Percentiles rank a stretch among this genome's conserved stretches.
These are phyloP conservation scores for Gambelia wislizenii DNA, from an alignment of 2,797 vertebrate genomes.

Conservation along the genomic window DNA sequence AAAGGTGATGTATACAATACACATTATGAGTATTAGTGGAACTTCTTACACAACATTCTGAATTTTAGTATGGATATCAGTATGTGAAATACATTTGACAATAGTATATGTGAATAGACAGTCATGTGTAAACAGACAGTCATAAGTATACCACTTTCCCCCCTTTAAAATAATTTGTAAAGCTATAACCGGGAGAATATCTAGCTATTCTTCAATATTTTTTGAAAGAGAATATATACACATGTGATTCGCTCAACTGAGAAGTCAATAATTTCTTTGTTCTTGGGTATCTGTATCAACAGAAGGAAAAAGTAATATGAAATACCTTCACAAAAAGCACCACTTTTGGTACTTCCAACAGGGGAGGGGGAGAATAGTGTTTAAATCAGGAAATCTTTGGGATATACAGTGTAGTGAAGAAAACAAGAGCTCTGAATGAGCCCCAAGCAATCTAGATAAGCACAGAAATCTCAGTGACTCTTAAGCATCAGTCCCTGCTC, in stretches of 20 bases:
- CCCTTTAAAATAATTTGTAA: not conserved
- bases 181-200: not conserved
- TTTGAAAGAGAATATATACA: not conserved
- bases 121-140: not conserved
- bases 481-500: not conserved
- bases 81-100: not conserved
- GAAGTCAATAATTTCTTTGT: not conserved
- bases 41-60: not conserved
- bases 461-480: not conserved
- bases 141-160: not conserved
- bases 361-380: not conserved
- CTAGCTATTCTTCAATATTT: not conserved
- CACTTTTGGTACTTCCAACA: not conserved
- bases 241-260: not conserved
- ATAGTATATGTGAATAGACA: not conserved
- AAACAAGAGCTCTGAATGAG: not conserved
- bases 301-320: not conserved
- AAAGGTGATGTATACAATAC: not conserved
- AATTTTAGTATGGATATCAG: not conserved
- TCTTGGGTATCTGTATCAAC: not conserved
- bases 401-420: not conserved
- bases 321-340: not conserved
- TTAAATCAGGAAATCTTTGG: not conserved
- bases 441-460: not conserved
- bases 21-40: conserved; percentile 8